A percentile compares a stretch with the other conserved stretches of the same genome.
Evolutionary conservation across 2,888 invertebrate genomes (phyloP).

Genomic region (Eilema caniola): DNA sequence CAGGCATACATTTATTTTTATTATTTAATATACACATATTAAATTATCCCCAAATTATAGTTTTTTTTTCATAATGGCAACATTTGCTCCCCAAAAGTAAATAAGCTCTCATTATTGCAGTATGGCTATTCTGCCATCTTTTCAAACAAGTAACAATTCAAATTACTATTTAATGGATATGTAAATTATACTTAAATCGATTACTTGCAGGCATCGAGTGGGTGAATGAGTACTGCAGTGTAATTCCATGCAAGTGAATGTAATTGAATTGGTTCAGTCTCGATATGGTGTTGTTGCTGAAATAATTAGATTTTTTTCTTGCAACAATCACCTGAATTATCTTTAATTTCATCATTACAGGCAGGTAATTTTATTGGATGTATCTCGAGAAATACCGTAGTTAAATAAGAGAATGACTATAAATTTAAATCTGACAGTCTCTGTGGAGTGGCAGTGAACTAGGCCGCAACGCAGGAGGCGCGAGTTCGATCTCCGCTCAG

Average conservation of each 20-base stretch:
- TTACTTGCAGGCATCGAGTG: slow-evolving; percentile 23
- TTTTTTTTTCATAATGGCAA: not conserved
- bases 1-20: no score
- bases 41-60: no score
- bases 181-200: slow-evolving; percentile 47
- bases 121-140: slow-evolving; percentile 24
- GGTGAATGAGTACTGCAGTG: slow-evolving; percentile 29
- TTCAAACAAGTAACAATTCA: slow-evolving; percentile 26
- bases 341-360: no score
- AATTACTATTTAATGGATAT: slow-evolving; percentile 26
- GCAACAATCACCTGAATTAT: not conserved
- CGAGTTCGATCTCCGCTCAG: no score
- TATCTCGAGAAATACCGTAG: not conserved
- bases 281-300: not conserved
- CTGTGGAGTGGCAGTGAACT: no score
- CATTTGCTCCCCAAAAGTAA: not conserved
- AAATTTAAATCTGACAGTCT: no score
- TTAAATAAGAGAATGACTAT: no score
- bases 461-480: no score
- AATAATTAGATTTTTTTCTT: not conserved
- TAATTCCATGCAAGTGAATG: not conserved
- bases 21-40: no score
- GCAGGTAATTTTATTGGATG: not conserved
- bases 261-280: not conserved
- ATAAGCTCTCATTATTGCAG: slow-evolving; percentile 16